Evolutionary conservation across 2,797 vertebrate species (phyloP), one percentile per base, ranked within the genome.

Genomic region (Meda fulgida): DNA sequence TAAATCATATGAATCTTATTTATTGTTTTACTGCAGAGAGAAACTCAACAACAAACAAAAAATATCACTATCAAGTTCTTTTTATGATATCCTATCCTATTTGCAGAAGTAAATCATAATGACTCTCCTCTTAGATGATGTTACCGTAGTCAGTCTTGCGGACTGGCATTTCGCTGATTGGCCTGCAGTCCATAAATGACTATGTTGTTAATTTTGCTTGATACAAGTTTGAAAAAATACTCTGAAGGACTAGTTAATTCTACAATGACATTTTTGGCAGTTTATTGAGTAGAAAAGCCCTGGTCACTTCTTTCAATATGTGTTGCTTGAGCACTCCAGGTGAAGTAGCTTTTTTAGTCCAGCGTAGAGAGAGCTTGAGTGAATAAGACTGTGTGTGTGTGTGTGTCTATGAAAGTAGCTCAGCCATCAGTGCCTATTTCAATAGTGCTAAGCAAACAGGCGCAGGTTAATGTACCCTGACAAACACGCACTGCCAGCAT

Each of bases 381-480:
- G 53, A 48, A 40, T 73, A 58, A 63, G 48, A 80, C 29, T 51
- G 53, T 26, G 75, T 55, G 78, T 69, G 78, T 58, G 78, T 75
- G 71, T 58, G 78, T 79, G 79, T 60, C 26, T 72, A 48, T 63
- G 63, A 85, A 86, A 69, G 43, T 26, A 83, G 72, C 51, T 76
- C 70, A 51, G 84, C 65, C 85, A 83, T 75, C 80, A 82, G 43
- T 86, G 87, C 86, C 90, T 90, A 92, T 94, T 93, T 89, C 91
- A 93, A 93, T 92, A 93, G 90, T 83, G 92, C 91, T 88, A 89
- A 92, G 92, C 93, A 94, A 95, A 94, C 93, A 93, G 80, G 90
- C 89, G 91, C 94, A 95, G 94, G 94, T 94, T 94, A 95, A 94
- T 93, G 92, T 92, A 92, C 93, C 92, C 92, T 90, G 93, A 93